These are phyloP conservation scores for Atta cephalotes DNA, from an alignment of 1,140 invertebrate genomes.

Conservation along the genomic window DNA sequence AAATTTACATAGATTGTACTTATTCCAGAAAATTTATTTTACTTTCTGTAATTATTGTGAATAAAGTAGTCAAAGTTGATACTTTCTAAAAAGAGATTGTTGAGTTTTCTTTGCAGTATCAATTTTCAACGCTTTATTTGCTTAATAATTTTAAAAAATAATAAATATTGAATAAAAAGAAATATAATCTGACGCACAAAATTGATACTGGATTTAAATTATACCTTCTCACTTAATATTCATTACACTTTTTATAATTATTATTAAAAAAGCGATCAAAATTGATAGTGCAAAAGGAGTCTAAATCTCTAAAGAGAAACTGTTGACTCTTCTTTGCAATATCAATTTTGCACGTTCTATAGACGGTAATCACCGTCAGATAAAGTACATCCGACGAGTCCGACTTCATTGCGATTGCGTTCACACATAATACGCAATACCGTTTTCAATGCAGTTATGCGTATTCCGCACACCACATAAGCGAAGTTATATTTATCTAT, in stretches of 20 bases:
- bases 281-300: too few species aligned
- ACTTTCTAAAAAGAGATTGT: not conserved
- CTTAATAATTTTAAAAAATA: too few species aligned
- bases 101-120: not conserved
- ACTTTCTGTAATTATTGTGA: too few species aligned
- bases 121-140: not conserved
- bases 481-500: conserved; percentile 76
- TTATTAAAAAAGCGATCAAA: too few species aligned
- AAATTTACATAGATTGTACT: not conserved
- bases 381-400: not conserved
- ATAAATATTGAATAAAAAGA: too few species aligned
- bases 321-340: not conserved
- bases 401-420: not conserved
- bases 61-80: too few species aligned
- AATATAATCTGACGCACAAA: too few species aligned
- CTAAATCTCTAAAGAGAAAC: too few species aligned
- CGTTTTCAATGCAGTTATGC: conserved; percentile 11
- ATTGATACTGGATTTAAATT: too few species aligned
- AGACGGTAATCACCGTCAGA: not conserved
- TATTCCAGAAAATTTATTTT: not conserved
- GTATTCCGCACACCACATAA: conserved; percentile 12
- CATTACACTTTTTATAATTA: not conserved
- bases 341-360: not conserved
- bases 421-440: conserved; percentile 21
- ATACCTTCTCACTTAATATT: too few species aligned